Evolutionary conservation across 2,797 vertebrate species (phyloP).

Genomic region (Capromys pilorides): DNA sequence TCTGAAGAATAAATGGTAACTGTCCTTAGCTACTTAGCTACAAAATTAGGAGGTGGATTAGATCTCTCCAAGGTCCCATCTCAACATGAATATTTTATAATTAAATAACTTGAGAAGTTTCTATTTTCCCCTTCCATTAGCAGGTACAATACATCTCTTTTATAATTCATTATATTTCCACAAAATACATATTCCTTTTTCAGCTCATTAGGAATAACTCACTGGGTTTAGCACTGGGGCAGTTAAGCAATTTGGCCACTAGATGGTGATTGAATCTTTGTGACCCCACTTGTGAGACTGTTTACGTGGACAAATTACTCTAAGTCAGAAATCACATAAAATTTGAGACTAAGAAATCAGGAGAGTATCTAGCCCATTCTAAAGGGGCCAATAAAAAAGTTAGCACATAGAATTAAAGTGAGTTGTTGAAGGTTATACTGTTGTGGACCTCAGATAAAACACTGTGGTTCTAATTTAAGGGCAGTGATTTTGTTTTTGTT

Average conservation of each 20-base stretch:
- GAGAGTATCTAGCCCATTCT: background rate
- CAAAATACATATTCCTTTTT: background rate
- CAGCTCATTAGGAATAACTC: background rate
- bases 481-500: background rate
- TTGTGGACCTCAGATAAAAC: background rate
- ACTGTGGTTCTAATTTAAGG: background rate
- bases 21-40: background rate
- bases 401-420: background rate
- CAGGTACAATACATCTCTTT: background rate
- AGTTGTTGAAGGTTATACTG: background rate
- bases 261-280: conserved; percentile 68
- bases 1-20: conserved; percentile 14
- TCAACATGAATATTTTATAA: conserved; percentile 17
- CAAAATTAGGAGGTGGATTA: background rate
- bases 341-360: background rate
- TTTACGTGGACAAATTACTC: background rate
- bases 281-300: background rate
- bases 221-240: background rate
- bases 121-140: background rate
- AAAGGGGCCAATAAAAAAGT: background rate
- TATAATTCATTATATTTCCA: background rate
- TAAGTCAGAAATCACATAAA: background rate
- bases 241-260: conserved; percentile 67
- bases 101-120: conserved; percentile 14
- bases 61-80: background rate